Percentiles rank a stretch among this genome's conserved stretches.
Evolutionary conservation across 1,140 invertebrate species (phyloP).

Genomic region (Copidosoma floridanum): DNA sequence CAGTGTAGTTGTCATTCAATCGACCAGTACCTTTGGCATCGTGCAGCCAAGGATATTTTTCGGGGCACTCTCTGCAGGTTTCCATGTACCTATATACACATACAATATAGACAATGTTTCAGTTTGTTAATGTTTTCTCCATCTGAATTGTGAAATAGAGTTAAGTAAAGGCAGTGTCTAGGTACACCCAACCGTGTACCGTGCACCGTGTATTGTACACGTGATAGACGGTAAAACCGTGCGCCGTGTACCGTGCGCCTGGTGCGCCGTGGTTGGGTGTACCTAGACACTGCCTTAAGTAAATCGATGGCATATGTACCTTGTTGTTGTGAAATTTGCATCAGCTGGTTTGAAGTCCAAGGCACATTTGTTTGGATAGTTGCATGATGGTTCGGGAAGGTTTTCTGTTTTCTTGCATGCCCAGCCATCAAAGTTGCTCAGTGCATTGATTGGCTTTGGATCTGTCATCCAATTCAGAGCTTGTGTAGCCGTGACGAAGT

Average conservation of each 20-base stretch:
- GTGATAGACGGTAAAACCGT: no score
- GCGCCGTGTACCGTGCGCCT: background rate
- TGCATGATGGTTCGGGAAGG: constrained; percentile 72
- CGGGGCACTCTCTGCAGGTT: constrained; percentile 83
- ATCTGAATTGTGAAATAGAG: background rate
- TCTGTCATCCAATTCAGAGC: constrained; percentile 88
- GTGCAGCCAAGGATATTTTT: constrained; percentile 82
- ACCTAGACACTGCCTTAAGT: no score
- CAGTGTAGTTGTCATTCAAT: constrained; percentile 76
- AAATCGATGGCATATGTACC: constrained; percentile 55
- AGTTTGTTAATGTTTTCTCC: no score
- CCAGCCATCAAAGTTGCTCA: constrained; percentile 78
- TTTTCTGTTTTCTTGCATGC: constrained; percentile 73
- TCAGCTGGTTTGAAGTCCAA: constrained; percentile 74
- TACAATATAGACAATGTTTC: no score
- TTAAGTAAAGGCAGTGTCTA: no score
- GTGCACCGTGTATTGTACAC: no score
- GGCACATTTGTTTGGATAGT: constrained; percentile 80
- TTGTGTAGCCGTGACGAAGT: constrained; percentile 88
- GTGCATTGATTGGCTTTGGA: constrained; percentile 68
- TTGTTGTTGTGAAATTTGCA: constrained; percentile 73
- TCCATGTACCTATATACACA: constrained; percentile 73
- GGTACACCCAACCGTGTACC: no score
- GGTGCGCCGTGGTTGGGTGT: no score
- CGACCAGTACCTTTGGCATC: constrained; percentile 78